A percentile compares a stretch with the other conserved stretches of the same genome.
These are phyloP conservation scores for Aphidoletes aphidimyza DNA, from an alignment of 2,888 invertebrate species.

Conservation along the genomic window DNA sequence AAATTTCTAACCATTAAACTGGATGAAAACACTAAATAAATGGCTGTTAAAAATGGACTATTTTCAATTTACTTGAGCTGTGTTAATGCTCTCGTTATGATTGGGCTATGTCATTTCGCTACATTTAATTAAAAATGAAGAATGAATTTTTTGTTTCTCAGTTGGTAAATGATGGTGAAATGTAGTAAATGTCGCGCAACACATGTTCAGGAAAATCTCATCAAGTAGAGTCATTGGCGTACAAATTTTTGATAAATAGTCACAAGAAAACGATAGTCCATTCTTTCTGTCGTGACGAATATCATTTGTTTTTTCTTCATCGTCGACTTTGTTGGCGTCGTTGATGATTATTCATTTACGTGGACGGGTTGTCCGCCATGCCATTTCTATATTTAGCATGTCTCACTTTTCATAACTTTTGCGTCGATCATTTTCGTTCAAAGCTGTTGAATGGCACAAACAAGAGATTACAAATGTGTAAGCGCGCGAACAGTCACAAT, in stretches of 20 bases:
- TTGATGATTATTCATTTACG: neutral
- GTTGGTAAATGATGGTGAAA: neutral
- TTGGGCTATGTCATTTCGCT: neutral
- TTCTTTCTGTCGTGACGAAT: neutral
- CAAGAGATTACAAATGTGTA: neutral
- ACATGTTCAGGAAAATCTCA: neutral
- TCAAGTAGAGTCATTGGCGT: neutral
- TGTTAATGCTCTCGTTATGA: neutral
- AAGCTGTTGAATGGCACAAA: neutral
- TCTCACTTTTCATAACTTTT: conserved; percentile 23
- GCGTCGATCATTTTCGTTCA: conserved; percentile 2
- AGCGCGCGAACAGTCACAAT: neutral
- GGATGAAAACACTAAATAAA: too few relatives aligned
- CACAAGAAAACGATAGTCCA: neutral
- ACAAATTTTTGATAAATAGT: conserved; percentile 5
- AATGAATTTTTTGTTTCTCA: conserved; percentile 15
- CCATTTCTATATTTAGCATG: neutral
- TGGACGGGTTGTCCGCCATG: neutral
- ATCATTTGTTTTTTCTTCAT: neutral
- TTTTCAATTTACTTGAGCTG: neutral
- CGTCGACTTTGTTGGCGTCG: neutral
- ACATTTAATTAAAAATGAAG: conserved; percentile 11
- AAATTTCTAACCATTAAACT: too few relatives aligned
- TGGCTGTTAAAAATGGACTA: too few relatives aligned
- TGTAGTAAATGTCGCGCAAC: conserved; percentile 17